Percentiles rank a stretch among this genome's conserved stretches.
phyloP scores from a whole-genome alignment of 2,888 invertebrate genomes.

The Caenorhabditis parvicauda region DNA sequence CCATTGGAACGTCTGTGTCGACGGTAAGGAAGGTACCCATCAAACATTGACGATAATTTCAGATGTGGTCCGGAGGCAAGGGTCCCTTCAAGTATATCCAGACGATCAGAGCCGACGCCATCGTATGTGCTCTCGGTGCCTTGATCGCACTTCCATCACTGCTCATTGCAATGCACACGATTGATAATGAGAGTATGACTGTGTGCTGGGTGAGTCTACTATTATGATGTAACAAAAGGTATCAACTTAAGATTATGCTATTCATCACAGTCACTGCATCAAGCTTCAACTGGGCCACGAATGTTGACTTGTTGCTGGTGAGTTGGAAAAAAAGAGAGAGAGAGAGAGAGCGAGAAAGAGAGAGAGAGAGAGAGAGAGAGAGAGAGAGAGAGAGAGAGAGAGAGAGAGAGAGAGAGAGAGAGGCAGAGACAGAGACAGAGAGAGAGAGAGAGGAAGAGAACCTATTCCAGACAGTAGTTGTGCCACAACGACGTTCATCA shows the following conservation, averaged over 20 bases:
- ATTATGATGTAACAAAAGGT: not conserved
- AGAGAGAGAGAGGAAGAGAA: constrained; percentile 15
- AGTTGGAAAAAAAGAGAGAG: constrained; percentile 16
- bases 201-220: constrained; percentile 16
- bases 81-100: constrained; percentile 32
- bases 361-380: constrained; percentile 14
- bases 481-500: constrained; percentile 89
- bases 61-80: constrained; percentile 26
- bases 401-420: not conserved
- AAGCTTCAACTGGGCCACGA: constrained; percentile 96
- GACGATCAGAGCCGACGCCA: constrained; percentile 65
- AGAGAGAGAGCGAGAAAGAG: not conserved
- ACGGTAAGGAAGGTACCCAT: constrained; percentile 18
- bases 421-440: no score
- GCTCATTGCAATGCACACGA: constrained; percentile 76
- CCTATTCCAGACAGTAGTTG: constrained; percentile 85
- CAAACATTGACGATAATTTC: constrained; percentile 1
- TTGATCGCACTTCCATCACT: constrained; percentile 83
- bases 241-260: constrained; percentile 63
- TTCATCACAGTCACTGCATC: constrained; percentile 70
- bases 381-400: constrained; percentile 42
- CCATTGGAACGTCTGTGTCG: constrained; percentile 79
- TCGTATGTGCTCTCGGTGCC: constrained; percentile 84
- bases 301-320: constrained; percentile 79
- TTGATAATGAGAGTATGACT: constrained; percentile 65